Conservation (phyloP, 2,888 invertebrate genomes). For the Epirrita christyi region DNA sequence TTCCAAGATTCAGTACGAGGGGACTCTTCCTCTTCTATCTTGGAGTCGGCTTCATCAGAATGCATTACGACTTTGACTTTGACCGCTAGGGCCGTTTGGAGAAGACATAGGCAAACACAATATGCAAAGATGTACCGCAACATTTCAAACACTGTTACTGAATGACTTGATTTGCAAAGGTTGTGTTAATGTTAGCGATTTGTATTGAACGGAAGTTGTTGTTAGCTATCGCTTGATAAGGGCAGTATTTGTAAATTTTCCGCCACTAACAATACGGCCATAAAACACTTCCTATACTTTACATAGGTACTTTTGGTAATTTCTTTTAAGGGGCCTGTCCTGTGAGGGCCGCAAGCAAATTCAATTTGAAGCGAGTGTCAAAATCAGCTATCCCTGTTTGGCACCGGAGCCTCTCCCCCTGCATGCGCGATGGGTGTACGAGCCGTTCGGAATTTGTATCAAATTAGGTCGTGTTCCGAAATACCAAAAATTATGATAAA, state of each 20-base stretch:
- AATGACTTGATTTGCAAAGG: background rate
- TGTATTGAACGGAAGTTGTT: slow-evolving; percentile 50
- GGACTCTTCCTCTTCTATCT: slow-evolving; percentile 65
- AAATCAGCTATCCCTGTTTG: no score
- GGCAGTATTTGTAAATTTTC: slow-evolving; percentile 63
- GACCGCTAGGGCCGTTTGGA: slow-evolving; percentile 56
- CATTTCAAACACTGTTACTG: slow-evolving; percentile 48
- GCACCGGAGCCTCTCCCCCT: no score
- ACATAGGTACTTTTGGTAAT: background rate
- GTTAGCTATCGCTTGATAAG: slow-evolving; percentile 54
- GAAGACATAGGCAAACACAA: slow-evolving; percentile 44
- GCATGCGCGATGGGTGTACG: no score
- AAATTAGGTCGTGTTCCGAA: no score
- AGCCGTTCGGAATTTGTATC: no score
- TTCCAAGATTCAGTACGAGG: slow-evolving; percentile 54
- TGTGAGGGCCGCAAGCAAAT: no score
- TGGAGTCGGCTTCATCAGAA: slow-evolving; percentile 71
- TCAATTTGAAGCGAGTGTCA: no score
- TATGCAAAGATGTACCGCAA: slow-evolving; percentile 36
- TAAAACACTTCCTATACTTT: slow-evolving; percentile 32
- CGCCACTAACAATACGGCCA: slow-evolving; percentile 35
- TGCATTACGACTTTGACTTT: slow-evolving; percentile 77
- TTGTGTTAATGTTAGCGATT: slow-evolving; percentile 26
- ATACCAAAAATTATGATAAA: no score
- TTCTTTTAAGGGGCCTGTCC: no score